Percentiles rank a stretch among this genome's conserved stretches.
phyloP scores from a whole-genome alignment of 2,113 vertebrate genomes.

The Dipodomys merriami region DNA sequence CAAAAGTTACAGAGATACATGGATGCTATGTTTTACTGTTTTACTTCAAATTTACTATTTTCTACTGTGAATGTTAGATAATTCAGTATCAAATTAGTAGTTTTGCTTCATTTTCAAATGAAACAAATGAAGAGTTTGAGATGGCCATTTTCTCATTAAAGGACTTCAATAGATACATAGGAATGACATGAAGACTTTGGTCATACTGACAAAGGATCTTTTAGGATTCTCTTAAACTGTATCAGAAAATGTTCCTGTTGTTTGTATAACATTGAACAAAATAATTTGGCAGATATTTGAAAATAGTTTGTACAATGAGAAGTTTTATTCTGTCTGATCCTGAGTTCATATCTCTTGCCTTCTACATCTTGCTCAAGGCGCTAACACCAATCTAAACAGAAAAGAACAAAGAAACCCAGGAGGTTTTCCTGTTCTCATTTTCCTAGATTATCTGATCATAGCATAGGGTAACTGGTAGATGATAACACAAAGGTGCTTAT shows the following conservation, averaged over 20 bases:
- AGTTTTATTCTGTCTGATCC: not conserved
- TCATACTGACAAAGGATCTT: not conserved
- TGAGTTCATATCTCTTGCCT: not conserved
- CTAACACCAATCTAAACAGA: not conserved
- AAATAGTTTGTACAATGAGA: constrained; percentile 10
- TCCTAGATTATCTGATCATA: constrained; percentile 10
- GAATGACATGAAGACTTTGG: not conserved
- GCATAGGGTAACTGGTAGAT: constrained; percentile 43
- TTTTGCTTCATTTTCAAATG: not conserved
- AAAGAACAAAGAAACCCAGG: constrained; percentile 26
- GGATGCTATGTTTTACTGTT: not conserved
- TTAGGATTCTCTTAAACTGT: not conserved
- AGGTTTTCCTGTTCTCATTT: constrained; percentile 21
- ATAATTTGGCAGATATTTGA: not conserved
- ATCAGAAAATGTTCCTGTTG: not conserved
- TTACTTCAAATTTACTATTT: not conserved
- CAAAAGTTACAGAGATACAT: not conserved
- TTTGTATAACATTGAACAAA: not conserved
- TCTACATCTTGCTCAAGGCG: not conserved
- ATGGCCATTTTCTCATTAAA: not conserved
- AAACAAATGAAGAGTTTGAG: not conserved
- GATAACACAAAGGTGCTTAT: constrained; percentile 75
- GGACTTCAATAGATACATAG: not conserved
- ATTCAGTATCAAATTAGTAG: not conserved
- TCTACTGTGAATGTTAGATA: not conserved